Evolutionary conservation across 2,888 invertebrate genomes (phyloP).

Genomic region (Cerceris rybyensis): DNA sequence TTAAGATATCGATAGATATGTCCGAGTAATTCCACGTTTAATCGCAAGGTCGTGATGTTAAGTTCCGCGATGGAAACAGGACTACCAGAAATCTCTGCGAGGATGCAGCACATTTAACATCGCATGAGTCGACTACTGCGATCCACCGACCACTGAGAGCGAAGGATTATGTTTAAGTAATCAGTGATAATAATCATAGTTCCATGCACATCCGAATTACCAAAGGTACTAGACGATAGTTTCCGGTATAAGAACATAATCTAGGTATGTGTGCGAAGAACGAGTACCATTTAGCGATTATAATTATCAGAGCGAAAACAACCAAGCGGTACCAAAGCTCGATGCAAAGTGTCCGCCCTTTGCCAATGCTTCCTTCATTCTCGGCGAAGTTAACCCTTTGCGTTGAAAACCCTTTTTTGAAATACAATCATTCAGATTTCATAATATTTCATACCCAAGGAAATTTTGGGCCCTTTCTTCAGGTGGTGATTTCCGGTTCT

Average conservation of each 20-base stretch:
- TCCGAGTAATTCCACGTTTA: too few species aligned
- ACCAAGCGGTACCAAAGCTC: too few species aligned
- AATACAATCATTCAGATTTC: too few species aligned
- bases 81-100: conserved; percentile 9
- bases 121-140: conserved; percentile 18
- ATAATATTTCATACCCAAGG: too few species aligned
- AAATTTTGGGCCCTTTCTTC: too few species aligned
- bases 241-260: conserved; percentile 45
- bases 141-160: conserved; percentile 9
- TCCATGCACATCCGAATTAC: conserved; percentile 80
- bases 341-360: too few species aligned
- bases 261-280: conserved; percentile 39
- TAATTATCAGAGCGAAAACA: not conserved
- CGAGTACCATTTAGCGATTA: conserved; percentile 17
- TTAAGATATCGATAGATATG: not conserved
- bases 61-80: not conserved
- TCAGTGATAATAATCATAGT: conserved; percentile 80
- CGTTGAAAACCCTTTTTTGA: too few species aligned
- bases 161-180: conserved; percentile 67
- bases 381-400: too few species aligned
- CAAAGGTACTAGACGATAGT: conserved; percentile 73
- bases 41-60: too few species aligned
- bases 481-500: too few species aligned
- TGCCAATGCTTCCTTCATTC: too few species aligned
- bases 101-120: conserved; percentile 11